Evolutionary conservation across 2,888 invertebrate species (phyloP), one percentile per base, ranked within the genome.

Genomic region (Pollenia griseotomentosa): DNA sequence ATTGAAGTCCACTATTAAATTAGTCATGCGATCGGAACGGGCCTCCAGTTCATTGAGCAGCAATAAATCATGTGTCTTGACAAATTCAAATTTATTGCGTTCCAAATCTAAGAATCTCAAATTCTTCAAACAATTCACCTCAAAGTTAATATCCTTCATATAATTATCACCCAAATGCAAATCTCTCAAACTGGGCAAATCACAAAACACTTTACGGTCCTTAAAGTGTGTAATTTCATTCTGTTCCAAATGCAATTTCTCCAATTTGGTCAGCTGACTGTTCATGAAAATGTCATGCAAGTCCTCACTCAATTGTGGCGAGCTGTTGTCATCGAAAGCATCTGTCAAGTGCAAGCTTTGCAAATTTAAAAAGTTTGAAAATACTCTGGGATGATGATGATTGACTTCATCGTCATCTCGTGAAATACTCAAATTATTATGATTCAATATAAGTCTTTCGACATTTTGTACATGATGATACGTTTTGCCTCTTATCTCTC

Each of bases 401-500:
- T 95, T 95, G 0, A 94, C 93, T 71, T 95, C 95, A 85, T 94
- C 94, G 63, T 94, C 94, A 44, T 93, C 93, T 55, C 94, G 93
- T 0, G 95, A 95, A 87, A 96, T 94, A 5, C 95, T 95, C 53
- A 97, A 93, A 85, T 96, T 94, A 90, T 97, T 97, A 90, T 96
- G 96, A 91, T 96, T 96, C 81, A 97, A 93, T 87, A 96, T 95
- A 10, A 97, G 94, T 42, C 95, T 94, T 90, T 95, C 94, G 0
- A 97, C 96, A 86, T 95, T 95, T 68, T 94, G 94, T 0, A 97
- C 96, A 90, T 95, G 96, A 90, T 97, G 97, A 91, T 96, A 97
- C 0, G 96, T 94, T 91, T 96, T 96, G 2, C 97, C 97, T 85
- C 95, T 95, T 66, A 97, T 96, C 88, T 95, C 95, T 63, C 94